Conservation (phyloP, 2,113 vertebrate species). For the Platichthys stellatus region DNA sequence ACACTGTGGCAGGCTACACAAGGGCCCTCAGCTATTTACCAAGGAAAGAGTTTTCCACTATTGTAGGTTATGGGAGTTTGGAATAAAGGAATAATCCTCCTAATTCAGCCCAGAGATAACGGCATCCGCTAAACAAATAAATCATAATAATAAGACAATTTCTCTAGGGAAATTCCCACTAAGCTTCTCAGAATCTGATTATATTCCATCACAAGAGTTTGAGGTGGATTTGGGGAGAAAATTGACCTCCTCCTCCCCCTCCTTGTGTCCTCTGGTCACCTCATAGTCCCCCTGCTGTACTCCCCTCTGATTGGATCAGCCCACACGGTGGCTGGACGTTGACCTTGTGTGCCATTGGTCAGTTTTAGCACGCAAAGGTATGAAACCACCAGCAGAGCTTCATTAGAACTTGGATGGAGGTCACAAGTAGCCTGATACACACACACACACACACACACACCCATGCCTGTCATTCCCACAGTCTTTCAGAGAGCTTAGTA, state of each 20-base stretch:
- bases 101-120: slow-evolving; percentile 64
- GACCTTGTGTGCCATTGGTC: slow-evolving; percentile 70
- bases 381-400: slow-evolving; percentile 61
- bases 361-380: slow-evolving; percentile 53
- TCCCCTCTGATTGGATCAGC: slow-evolving; percentile 69
- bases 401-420: slow-evolving; percentile 35
- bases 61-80: slow-evolving; percentile 29
- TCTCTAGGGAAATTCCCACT: slow-evolving; percentile 58
- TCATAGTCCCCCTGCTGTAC: slow-evolving; percentile 14
- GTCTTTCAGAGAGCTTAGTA: slow-evolving; percentile 55
- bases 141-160: slow-evolving; percentile 68
- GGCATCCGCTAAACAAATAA: slow-evolving; percentile 66
- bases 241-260: slow-evolving; percentile 26
- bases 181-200: slow-evolving; percentile 70
- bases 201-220: slow-evolving; percentile 54
- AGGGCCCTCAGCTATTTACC: slow-evolving; percentile 57
- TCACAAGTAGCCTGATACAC: slow-evolving; percentile 14
- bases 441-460: neutral
- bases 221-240: slow-evolving; percentile 36
- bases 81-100: slow-evolving; percentile 66
- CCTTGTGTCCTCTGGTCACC: slow-evolving; percentile 48
- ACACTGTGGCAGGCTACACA: slow-evolving; percentile 29
- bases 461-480: neutral
- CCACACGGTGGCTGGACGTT: slow-evolving; percentile 52
- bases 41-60: slow-evolving; percentile 49